Conservation (phyloP, 64 coral and sea anemone genomes). For the Montipora cactus region DNA sequence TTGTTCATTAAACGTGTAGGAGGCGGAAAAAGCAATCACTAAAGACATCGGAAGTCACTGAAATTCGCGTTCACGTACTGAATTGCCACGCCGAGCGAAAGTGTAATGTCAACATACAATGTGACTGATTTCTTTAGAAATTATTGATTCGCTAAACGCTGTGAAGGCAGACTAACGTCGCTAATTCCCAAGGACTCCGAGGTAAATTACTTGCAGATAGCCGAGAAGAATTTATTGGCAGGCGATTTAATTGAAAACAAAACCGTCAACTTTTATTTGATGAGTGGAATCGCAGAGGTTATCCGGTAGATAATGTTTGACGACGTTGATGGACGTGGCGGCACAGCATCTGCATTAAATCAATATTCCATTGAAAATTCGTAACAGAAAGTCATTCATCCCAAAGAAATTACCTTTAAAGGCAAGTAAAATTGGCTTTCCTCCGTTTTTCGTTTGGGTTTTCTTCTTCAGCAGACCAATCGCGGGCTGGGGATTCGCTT, state of each 20-base stretch:
- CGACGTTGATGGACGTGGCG: slow-evolving; percentile 29
- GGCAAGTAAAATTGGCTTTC: slow-evolving; percentile 43
- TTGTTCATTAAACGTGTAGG: background rate
- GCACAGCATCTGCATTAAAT: slow-evolving; percentile 41
- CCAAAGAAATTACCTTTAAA: slow-evolving; percentile 39
- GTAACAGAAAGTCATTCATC: slow-evolving; percentile 25
- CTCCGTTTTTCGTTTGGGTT: slow-evolving; percentile 9
- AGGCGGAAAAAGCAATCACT: background rate
- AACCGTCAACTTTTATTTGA: slow-evolving; percentile 55
- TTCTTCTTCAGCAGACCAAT: slow-evolving; percentile 11
- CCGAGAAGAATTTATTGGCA: background rate
- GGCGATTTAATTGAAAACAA: slow-evolving; percentile 50
- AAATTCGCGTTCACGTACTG: background rate
- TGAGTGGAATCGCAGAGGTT: slow-evolving; percentile 51
- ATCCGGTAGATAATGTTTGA: slow-evolving; percentile 55
- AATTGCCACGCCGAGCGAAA: background rate
- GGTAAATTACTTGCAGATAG: background rate
- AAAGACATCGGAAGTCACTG: background rate
- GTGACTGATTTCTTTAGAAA: background rate
- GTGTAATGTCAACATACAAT: background rate
- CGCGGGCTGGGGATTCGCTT: background rate
- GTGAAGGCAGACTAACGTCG: background rate
- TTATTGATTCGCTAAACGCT: background rate
- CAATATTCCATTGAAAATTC: slow-evolving; percentile 58
- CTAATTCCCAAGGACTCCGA: background rate